Evolutionary conservation across 2,113 vertebrate genomes (phyloP), one percentile per base, ranked within the genome.

Genomic region (Plecotus auritus): DNA sequence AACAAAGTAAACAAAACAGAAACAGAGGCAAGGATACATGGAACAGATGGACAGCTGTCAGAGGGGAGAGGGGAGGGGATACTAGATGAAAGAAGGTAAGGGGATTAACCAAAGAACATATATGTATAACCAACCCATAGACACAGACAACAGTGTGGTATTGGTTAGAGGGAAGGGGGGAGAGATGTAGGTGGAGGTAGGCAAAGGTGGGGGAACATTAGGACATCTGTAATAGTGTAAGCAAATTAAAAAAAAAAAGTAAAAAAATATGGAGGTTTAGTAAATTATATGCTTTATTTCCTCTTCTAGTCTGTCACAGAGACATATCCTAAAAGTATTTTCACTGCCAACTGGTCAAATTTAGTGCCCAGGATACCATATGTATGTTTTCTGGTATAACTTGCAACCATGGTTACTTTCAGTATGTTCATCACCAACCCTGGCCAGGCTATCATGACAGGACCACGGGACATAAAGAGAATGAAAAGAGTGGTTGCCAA

Each of bases 261-360:
- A 30, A 20, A 49, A 14, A 54, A 45, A 66, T 49, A 26, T 32
- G 5, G 12, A 26, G 0, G 7, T 8, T 82, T 59, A 26, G 54
- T 49, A 40, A 69, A n/a, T n/a, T 30, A 37, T 26, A 3, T 5
- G 3, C 16, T 4, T 59, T 7, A 2, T 17, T 18, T 37, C 11
- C 7, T 30, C 14, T 14, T 49, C 17, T 66, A 2, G 5, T 76
- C 42, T 69, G 5, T 82, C 40, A 32, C 23, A 17, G 56, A 35
- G 6, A 61, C 20, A 4, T 10, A 17, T 0, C 9, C 32, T 45
- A 14, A 26, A 88, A 32, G n/a, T 32, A 18, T 22, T 64, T 67
- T 51, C 32, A 22, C 1, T n/a, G 17, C 0, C 5, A 18, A 0
- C 12, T 14, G 17, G 5, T n/a, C 42, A 28, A 23, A 4, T 30